phyloP scores from a whole-genome alignment of 2,113 vertebrate genomes.

The Anhinga rufa region DNA sequence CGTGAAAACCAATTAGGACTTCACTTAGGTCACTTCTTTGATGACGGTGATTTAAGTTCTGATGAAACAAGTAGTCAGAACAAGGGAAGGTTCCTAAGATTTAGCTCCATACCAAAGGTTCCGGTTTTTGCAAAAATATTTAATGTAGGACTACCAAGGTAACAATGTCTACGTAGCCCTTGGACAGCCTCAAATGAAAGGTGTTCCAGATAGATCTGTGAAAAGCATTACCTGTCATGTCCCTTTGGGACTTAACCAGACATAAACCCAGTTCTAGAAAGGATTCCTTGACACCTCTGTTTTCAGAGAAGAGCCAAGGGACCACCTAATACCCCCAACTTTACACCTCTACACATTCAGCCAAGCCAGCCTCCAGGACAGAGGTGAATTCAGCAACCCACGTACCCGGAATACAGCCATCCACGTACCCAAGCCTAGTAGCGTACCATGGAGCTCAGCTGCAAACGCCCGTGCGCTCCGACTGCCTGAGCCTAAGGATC shows the following conservation, averaged over 20 bases:
- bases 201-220: no score
- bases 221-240: background rate
- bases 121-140: background rate
- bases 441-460: accelerated
- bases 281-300: background rate
- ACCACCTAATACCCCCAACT: accelerated
- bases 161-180: background rate
- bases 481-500: background rate
- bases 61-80: background rate
- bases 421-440: accelerated
- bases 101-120: background rate
- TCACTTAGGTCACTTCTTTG: background rate
- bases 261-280: background rate
- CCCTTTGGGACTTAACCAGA: background rate
- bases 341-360: background rate
- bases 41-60: background rate
- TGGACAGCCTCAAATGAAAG: background rate
- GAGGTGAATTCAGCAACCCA: accelerated
- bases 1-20: background rate
- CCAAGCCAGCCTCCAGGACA: background rate
- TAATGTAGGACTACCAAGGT: background rate
- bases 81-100: background rate
- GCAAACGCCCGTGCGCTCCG: accelerated
- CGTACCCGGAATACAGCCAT: background rate
- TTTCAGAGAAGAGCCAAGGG: accelerated